These are phyloP conservation scores for Hydraecia micacea DNA, from an alignment of 2,888 invertebrate genomes.

Conservation along the genomic window DNA sequence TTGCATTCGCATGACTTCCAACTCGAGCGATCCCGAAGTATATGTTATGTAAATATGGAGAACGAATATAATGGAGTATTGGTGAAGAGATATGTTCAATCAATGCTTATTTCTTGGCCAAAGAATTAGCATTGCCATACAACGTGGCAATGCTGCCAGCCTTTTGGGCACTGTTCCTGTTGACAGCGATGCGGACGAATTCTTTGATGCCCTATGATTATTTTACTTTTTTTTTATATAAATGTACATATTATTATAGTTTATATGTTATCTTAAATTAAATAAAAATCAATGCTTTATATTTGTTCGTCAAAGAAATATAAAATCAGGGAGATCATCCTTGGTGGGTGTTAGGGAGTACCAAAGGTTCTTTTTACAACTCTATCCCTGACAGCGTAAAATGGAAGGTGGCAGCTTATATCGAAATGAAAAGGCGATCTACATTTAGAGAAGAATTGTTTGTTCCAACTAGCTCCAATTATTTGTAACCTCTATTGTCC, in stretches of 20 bases:
- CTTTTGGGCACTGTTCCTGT: too few relatives aligned
- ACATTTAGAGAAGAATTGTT: neutral
- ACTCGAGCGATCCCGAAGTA: neutral
- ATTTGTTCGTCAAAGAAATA: neutral
- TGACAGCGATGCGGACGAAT: too few relatives aligned
- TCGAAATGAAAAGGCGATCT: neutral
- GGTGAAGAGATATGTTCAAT: neutral
- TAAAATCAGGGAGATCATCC: neutral
- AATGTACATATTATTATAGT: too few relatives aligned
- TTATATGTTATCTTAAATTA: too few relatives aligned
- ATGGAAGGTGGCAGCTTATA: neutral
- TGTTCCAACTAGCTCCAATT: neutral
- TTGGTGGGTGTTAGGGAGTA: neutral
- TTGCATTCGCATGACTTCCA: constrained; percentile 29
- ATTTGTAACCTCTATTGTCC: neutral
- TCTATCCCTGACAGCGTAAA: neutral
- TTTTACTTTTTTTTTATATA: too few relatives aligned
- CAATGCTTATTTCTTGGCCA: neutral
- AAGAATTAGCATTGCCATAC: too few relatives aligned
- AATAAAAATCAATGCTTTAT: neutral
- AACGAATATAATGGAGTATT: neutral
- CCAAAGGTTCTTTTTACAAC: neutral
- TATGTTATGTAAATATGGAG: constrained; percentile 10
- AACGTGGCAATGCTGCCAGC: too few relatives aligned
- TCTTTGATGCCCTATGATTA: too few relatives aligned